Evolutionary conservation across 2,113 vertebrate species (phyloP).

Genomic region (Pedetes capensis): DNA sequence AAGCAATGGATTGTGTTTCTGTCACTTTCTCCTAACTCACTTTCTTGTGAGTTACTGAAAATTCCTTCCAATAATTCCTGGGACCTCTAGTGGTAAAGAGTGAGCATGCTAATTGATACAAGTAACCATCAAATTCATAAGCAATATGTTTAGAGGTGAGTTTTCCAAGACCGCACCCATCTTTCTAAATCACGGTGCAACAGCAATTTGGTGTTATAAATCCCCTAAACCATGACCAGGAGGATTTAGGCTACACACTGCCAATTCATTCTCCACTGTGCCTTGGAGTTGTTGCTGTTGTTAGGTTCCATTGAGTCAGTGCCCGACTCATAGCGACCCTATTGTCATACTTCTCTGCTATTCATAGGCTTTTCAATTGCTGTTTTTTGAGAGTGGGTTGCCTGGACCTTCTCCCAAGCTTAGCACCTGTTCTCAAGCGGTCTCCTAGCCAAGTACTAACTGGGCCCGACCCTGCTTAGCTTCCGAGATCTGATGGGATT

Average conservation of each 20-base stretch:
- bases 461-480: no score
- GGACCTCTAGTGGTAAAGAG: background rate
- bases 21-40: background rate
- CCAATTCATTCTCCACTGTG: background rate
- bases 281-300: constrained; percentile 11
- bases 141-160: constrained; percentile 41
- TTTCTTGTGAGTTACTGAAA: background rate
- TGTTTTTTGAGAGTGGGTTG: no score
- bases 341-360: no score
- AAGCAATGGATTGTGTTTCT: background rate
- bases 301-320: no score
- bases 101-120: constrained; percentile 36
- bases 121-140: constrained; percentile 39
- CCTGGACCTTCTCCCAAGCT: no score
- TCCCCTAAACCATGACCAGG: background rate
- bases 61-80: background rate
- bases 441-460: no score
- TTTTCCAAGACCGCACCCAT: background rate
- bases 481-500: no score
- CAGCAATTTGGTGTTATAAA: constrained; percentile 29
- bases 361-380: no score
- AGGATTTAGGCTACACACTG: background rate
- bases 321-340: no score
- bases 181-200: constrained; percentile 41
- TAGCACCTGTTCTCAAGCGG: no score